Evolutionary conservation across 2,888 invertebrate genomes (phyloP).

Genomic region (Notodonta ziczac): DNA sequence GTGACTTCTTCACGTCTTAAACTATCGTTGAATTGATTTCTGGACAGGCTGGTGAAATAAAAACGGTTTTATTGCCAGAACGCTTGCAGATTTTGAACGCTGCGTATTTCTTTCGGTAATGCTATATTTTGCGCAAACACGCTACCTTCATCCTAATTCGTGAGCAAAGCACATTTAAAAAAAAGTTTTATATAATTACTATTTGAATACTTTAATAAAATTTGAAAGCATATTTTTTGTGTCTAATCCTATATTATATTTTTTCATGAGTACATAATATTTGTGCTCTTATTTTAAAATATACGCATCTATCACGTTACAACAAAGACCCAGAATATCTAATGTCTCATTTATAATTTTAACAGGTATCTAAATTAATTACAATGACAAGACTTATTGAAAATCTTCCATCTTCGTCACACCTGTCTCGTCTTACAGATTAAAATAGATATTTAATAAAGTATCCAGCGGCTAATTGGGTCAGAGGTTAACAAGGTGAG

Average conservation of each 20-base stretch:
- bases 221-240: too few relatives aligned
- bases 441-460: background rate
- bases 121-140: too few relatives aligned
- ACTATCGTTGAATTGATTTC: constrained; percentile 56
- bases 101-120: background rate
- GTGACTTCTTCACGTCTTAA: constrained; percentile 67
- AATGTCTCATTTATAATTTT: constrained; percentile 38
- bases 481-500: constrained; percentile 46
- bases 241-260: background rate
- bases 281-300: constrained; percentile 23
- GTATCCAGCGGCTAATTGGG: constrained; percentile 24
- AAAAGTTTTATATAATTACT: too few relatives aligned
- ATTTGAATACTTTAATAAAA: too few relatives aligned
- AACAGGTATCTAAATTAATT: constrained; percentile 45
- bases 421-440: constrained; percentile 39
- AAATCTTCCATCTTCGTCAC: constrained; percentile 38
- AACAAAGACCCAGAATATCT: constrained; percentile 21
- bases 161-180: too few relatives aligned
- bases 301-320: constrained; percentile 22
- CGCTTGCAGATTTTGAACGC: background rate
- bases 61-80: constrained; percentile 9
- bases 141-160: too few relatives aligned
- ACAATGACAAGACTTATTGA: constrained; percentile 42
- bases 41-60: constrained; percentile 7
- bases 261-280: background rate